Base-by-base conservation (phyloP, 92 coral and sea anemone species). In the Umimayanthus kanabou region DNA sequence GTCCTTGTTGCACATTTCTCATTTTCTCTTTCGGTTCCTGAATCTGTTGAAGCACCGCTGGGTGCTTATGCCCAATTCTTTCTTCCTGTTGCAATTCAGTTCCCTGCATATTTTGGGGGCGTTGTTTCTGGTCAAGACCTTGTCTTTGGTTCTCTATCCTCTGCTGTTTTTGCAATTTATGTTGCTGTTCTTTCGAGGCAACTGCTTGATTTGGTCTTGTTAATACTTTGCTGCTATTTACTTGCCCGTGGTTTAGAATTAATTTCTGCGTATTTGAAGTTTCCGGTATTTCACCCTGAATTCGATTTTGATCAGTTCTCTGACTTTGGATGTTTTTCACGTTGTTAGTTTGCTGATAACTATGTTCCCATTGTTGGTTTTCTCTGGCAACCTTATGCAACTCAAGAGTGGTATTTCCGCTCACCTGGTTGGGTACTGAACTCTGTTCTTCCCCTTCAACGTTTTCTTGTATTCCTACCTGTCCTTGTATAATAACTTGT, bases 291-390 rank as follows among this genome's bases (percentile, higher is more conserved):
- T 28, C 26, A 83, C 67, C 37, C 57, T 23, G 40, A 14, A 71
- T 9, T 65, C 25, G 85, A 30, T 16, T 81, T 45, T 64, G 85
- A 2, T 22, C 29, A 30, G 4, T 16, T 80, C 6, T 9, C 16
- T 61, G 23, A 43, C 70, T 81, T 67, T 26, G 43, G n/a, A 33
- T 9, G n/a, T 82, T 40, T 67, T 23, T 26, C 47, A 70, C 20
- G 42, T 47, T 58, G 39, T 70, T 83, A 37, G 45, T 70, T 71
- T 43, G 76, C 11, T 28, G 58, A 4, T 82, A 23, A n/a, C 47
- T 40, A 14, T 67, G 78, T 65, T 40, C 73, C 22, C 40, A 37
- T 16, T 82, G 86, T 29, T 16, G 64, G 39, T 70, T 83, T 72
- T 47, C 78, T 8, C 33, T 39, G 33, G 39, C 28, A 1, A 6